Evolutionary conservation across 2,888 invertebrate species (phyloP).

Genomic region (Poecilobothrus nobilitatus): DNA sequence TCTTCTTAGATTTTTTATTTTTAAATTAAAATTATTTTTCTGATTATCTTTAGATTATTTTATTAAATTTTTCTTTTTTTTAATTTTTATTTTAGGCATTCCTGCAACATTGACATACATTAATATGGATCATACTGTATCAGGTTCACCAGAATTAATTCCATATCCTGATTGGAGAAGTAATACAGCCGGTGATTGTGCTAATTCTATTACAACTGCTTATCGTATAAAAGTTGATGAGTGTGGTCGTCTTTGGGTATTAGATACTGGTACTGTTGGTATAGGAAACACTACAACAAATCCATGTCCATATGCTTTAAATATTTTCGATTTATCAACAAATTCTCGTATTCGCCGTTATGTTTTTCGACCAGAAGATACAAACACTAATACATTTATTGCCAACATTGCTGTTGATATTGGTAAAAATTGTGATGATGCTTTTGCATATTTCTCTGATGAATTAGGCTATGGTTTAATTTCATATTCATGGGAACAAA

Average conservation of each 20-base stretch:
- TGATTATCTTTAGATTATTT: no score
- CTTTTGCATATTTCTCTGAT: constrained; percentile 71
- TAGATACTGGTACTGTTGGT: constrained; percentile 75
- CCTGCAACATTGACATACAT: constrained; percentile 76
- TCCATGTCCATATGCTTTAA: constrained; percentile 69
- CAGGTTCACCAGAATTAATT: constrained; percentile 64
- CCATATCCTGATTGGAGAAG: constrained; percentile 70
- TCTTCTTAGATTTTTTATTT: no score
- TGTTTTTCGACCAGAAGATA: constrained; percentile 61
- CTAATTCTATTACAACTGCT: constrained; percentile 64
- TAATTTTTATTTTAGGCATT: constrained; percentile 52
- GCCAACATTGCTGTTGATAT: constrained; percentile 80
- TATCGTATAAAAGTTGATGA: constrained; percentile 71
- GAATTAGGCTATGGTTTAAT: constrained; percentile 75
- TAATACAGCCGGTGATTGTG: constrained; percentile 68
- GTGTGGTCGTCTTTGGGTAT: constrained; percentile 73
- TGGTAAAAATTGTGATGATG: constrained; percentile 64
- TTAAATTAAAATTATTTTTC: no score
- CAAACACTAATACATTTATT: constrained; percentile 68
- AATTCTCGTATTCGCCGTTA: constrained; percentile 62
- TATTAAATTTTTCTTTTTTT: not conserved
- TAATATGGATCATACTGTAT: constrained; percentile 54
- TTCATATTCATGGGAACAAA: constrained; percentile 65
- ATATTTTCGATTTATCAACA: constrained; percentile 67
- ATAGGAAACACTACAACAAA: constrained; percentile 68